These are phyloP conservation scores for Parasteatoda tepidariorum DNA, from an alignment of 1,140 invertebrate species.

Conservation along the genomic window DNA sequence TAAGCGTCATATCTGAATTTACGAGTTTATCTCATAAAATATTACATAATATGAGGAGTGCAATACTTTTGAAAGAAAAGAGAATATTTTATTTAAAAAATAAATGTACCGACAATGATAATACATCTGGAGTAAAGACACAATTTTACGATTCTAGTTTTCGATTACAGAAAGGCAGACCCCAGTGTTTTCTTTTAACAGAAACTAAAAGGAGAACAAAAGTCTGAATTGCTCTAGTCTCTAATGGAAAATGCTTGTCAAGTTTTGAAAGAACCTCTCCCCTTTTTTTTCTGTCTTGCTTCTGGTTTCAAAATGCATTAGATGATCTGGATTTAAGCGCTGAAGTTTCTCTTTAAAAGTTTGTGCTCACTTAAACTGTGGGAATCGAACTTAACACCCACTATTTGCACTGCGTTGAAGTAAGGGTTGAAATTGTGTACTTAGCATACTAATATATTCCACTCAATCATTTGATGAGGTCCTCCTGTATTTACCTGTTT, in stretches of 20 bases:
- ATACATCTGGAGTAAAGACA: background rate
- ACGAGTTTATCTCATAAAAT: no score
- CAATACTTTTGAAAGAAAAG: no score
- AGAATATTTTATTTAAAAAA: background rate
- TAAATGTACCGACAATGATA: background rate
- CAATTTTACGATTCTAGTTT: slow-evolving; percentile 13
- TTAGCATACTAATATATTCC: background rate
- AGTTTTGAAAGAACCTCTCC: slow-evolving; percentile 38
- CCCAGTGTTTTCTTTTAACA: slow-evolving; percentile 22
- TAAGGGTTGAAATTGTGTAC: background rate
- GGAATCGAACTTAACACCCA: background rate
- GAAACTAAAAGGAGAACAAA: background rate
- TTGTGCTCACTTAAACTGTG: background rate
- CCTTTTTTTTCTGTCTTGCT: background rate
- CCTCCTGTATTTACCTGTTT: background rate
- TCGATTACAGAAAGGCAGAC: background rate
- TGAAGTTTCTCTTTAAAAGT: slow-evolving; percentile 2
- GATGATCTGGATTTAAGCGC: slow-evolving; percentile 8
- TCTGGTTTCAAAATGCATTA: slow-evolving; percentile 25
- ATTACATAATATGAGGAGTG: no score
- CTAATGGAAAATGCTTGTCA: slow-evolving; percentile 55
- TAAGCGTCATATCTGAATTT: no score
- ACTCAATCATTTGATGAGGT: background rate
- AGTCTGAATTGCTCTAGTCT: background rate
- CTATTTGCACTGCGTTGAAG: background rate